A percentile compares a stretch with the other conserved stretches of the same genome.
Evolutionary conservation across 2,888 invertebrate species (phyloP).

Genomic region (Saturnia pavonia): DNA sequence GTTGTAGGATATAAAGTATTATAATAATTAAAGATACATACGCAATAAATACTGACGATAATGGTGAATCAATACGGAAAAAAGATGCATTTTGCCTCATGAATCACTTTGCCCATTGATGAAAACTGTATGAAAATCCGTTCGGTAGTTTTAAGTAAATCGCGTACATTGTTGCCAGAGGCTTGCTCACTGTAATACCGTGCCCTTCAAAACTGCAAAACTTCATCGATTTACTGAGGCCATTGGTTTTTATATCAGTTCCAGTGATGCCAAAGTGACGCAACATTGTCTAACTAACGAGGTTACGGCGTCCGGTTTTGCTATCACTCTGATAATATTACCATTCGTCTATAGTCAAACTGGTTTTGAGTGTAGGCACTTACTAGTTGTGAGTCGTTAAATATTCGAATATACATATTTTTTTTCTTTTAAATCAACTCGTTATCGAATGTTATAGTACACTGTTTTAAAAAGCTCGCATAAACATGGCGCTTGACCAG

Average conservation of each 20-base stretch:
- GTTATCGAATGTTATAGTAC: neutral
- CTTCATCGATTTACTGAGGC: neutral
- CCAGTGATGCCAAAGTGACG: neutral
- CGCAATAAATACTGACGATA: too few species aligned
- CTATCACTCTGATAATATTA: slow-evolving; percentile 1
- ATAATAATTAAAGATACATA: too few species aligned
- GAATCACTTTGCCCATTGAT: too few species aligned
- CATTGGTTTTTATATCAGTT: neutral
- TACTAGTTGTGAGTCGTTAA: slow-evolving; percentile 6
- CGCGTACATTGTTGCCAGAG: too few species aligned
- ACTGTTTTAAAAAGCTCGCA: neutral
- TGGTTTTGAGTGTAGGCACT: neutral
- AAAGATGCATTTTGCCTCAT: too few species aligned
- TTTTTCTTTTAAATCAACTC: neutral
- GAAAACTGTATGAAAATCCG: too few species aligned
- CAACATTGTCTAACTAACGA: slow-evolving; percentile 4
- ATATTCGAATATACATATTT: neutral
- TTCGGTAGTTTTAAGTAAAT: too few species aligned
- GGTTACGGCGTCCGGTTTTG: slow-evolving; percentile 15
- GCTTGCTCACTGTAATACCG: neutral
- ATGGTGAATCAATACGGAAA: too few species aligned
- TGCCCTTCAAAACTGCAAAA: neutral
- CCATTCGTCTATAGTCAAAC: slow-evolving; percentile 14
- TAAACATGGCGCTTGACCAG: neutral
- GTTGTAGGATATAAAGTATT: too few species aligned